phyloP scores from a whole-genome alignment of 1,140 invertebrate genomes.

The Cyrtorhinus lividipennis region DNA sequence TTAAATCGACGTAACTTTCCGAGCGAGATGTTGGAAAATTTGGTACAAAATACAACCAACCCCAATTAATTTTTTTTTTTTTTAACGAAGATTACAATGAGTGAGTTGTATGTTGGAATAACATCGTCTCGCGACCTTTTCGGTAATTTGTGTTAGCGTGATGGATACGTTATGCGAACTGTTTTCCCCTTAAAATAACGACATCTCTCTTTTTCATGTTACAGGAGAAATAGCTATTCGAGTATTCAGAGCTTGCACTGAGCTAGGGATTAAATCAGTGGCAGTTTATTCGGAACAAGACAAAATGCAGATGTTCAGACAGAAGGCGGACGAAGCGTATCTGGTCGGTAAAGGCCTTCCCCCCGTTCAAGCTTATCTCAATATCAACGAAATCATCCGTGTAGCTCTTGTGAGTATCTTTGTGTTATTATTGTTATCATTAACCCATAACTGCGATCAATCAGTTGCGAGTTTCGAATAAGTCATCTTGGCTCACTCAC shows the following conservation, averaged over 20 bases:
- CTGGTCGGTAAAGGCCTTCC: slow-evolving; percentile 88
- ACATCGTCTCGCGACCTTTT: neutral
- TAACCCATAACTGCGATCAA: too few species aligned
- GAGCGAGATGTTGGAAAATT: too few species aligned
- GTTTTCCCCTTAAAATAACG: too few species aligned
- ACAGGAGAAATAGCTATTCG: slow-evolving; percentile 94
- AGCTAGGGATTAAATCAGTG: slow-evolving; percentile 92
- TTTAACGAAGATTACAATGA: too few species aligned
- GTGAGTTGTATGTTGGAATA: too few species aligned
- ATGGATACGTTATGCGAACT: neutral
- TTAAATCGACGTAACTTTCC: too few species aligned
- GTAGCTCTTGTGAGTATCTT: slow-evolving; percentile 63
- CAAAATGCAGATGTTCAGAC: slow-evolving; percentile 92
- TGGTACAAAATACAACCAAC: too few species aligned
- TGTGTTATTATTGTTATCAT: too few species aligned
- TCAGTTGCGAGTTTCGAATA: too few species aligned
- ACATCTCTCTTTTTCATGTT: slow-evolving; percentile 15
- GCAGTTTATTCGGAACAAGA: slow-evolving; percentile 98
- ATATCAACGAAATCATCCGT: slow-evolving; percentile 91
- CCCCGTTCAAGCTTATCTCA: slow-evolving; percentile 93
- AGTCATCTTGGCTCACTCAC: too few species aligned
- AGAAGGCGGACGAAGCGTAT: slow-evolving; percentile 98
- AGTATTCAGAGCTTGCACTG: slow-evolving; percentile 94
- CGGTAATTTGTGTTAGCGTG: neutral
- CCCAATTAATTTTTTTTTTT: too few species aligned